phyloP scores from a whole-genome alignment of 2,113 vertebrate species.

The Pitta sordida region DNA sequence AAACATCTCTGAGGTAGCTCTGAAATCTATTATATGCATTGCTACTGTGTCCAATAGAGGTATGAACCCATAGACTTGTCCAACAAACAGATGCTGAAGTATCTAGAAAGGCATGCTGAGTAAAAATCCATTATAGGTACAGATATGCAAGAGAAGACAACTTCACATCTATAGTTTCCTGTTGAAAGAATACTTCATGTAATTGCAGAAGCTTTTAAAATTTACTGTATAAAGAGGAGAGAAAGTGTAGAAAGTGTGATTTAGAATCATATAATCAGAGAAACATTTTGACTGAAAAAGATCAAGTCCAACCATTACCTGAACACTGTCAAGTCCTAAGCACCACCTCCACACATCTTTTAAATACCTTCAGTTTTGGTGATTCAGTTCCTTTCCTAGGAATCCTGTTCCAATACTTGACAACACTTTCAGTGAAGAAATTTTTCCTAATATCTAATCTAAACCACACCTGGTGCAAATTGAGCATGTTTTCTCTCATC shows the following conservation, averaged over 20 bases:
- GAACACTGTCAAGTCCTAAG: neutral
- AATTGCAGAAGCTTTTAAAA: neutral
- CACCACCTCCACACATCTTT: neutral
- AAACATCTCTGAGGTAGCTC: neutral
- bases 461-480: neutral
- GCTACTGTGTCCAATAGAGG: neutral
- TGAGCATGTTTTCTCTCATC: neutral
- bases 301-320: neutral
- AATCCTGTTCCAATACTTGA: neutral
- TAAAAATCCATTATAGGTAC: neutral
- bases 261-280: neutral
- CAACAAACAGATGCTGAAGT: fast-evolving
- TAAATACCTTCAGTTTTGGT: neutral
- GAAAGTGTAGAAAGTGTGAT: neutral
- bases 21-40: neutral
- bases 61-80: neutral
- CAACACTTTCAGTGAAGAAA: neutral
- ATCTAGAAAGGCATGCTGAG: neutral
- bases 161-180: neutral
- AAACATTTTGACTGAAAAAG: neutral
- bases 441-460: neutral
- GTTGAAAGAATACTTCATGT: neutral
- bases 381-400: neutral
- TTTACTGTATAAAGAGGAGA: neutral
- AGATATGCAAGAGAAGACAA: neutral